Base-by-base conservation (phyloP, 2,113 vertebrate genomes). In the Lathamus discolor region DNA sequence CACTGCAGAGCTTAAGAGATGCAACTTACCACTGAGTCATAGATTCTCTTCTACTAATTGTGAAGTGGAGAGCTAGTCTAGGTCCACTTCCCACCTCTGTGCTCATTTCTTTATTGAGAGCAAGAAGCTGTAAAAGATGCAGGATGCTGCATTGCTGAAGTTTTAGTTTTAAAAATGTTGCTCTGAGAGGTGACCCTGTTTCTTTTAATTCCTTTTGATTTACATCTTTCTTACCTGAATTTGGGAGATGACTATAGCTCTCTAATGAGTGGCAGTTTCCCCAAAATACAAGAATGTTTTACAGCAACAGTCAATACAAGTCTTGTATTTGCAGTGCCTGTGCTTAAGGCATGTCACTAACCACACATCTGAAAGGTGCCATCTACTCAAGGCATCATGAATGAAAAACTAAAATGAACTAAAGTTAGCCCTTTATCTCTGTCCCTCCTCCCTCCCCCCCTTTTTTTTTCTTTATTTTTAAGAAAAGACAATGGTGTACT, bases 401-500 rank as follows among this genome's bases (percentile, higher is more conserved):
- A 85, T 59, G 10, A 33, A 78, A 79, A 86, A 51, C 16, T 48
- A 24, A 94, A 93, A 67, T 44, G 63, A 81, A 29, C 22, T 23
- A 16, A 66, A 88, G 73, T 13, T 24, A 76, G 20, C 12, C 31
- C 59, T 59, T 75, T 13, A 35, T 93, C n/a, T 61, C 39, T 75
- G 55, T 51, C 14, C 1, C 37, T 10, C 37, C 10, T 18, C n/a
- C 6, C 4, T 17, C 3, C 3, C 4, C 10, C 17, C 4, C 2
- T 0, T 6, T 1, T 57, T 0, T 10, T 28, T 27, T 3, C 2
- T 63, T 61, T 48, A 12, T 1, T 11, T 28, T 31, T 4, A 39
- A 59, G 33, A 10, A 59, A 43, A 20, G 52, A 17, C 46, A 52
- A 13, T 72, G 14, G 3, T 90, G 9, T 86, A 13, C 76, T 77